Evolutionary conservation across 2,797 vertebrate species (phyloP).

Genomic region (Lepilemur ruficaudatus): DNA sequence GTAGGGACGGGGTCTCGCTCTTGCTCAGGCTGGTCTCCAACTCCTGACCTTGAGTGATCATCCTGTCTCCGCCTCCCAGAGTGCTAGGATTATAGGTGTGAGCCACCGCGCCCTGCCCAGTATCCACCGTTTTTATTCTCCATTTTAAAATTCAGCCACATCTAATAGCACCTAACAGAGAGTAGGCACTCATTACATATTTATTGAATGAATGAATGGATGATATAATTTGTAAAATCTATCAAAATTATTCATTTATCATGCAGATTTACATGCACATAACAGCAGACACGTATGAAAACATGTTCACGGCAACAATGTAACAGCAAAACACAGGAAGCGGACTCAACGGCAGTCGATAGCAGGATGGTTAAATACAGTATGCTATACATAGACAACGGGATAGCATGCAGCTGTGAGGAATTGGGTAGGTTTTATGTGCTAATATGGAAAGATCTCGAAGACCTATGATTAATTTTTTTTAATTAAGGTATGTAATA

Average conservation of each 20-base stretch:
- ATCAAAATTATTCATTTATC: background rate
- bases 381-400: background rate
- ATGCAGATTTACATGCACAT: background rate
- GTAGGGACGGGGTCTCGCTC: too few relatives aligned
- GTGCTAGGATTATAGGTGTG: too few relatives aligned
- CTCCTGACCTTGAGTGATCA: too few relatives aligned
- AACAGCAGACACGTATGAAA: background rate
- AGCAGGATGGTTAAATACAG: background rate
- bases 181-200: background rate
- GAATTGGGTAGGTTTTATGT: background rate
- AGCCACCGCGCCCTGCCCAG: too few relatives aligned
- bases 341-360: background rate
- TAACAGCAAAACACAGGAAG: background rate
- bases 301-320: background rate
- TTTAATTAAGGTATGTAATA: background rate
- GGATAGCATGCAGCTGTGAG: background rate
- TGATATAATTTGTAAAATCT: background rate
- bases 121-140: background rate
- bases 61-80: too few relatives aligned
- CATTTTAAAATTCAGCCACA: background rate
- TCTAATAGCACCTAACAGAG: background rate
- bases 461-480: background rate
- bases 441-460: background rate
- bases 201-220: background rate
- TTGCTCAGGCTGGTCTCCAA: too few relatives aligned